Base-by-base conservation (phyloP, 2,113 vertebrate genomes). In the Pachycephala philippinensis region DNA sequence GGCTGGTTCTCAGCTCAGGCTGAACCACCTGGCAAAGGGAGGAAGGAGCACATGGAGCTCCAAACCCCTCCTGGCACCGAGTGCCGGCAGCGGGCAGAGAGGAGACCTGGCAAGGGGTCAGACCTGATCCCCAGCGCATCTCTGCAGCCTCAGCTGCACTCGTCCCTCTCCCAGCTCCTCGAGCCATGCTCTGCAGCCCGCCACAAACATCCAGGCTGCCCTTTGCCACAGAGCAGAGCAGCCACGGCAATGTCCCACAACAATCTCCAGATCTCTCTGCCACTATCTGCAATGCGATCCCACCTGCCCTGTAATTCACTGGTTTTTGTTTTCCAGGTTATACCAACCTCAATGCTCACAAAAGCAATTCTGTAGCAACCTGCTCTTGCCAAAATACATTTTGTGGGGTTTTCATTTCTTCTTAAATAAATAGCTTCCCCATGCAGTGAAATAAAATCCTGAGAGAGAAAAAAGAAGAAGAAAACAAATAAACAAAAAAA, bases 151-250 rank as follows among this genome's bases (percentile, higher is more conserved):
- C 74, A 56, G 50, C 54, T 69, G 50, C 35, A 3, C 10, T 6
- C 10, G 0, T 1, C 9, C 22, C 7, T 5, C 37, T 39, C 28
- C 39, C 13, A 1, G 2, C 0, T 0, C n/a, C 52, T 16, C 1
- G 0, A 5, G 16, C 76, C 1, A 0, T 30, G 49, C 63, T 11
- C 65, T 6, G 13, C 68, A 76, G 70, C 30, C 52, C 15, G 50
- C 14, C 28, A 56, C 40, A 35, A 16, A 15, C 30, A 13, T 4
- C 44, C 68, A 0, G 0, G 1, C 26, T 17, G 20, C 20, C 50
- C 27, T 5, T 3, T 1, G 1, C 10, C 13, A 6, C 35, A 7
- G 8, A 0, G 1, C 65, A 47, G 31, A 20, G 10, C 52, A 28
- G 31, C 3, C 0, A 3, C 7, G 30, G 56, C 18, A 17, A 3